These are phyloP conservation scores for Parnassius orleans DNA, from an alignment of 2,888 invertebrate genomes.

Conservation along the genomic window DNA sequence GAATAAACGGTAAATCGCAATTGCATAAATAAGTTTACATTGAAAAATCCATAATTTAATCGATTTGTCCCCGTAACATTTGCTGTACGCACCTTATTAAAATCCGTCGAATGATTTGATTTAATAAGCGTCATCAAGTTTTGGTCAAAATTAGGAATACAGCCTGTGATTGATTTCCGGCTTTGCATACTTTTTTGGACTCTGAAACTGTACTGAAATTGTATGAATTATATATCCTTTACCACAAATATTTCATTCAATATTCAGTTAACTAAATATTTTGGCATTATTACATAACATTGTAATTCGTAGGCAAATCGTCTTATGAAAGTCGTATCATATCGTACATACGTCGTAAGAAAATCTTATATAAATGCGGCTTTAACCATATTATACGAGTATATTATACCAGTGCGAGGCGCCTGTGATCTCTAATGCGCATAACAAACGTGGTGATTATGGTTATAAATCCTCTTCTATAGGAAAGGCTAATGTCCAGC, in stretches of 20 bases:
- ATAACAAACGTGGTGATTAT: too few species aligned
- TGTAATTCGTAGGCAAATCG: background rate
- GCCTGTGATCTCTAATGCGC: too few species aligned
- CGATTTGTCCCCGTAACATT: constrained; percentile 1
- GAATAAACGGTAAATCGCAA: constrained; percentile 51
- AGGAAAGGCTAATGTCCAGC: too few species aligned
- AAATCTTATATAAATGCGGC: too few species aligned
- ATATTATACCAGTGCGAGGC: too few species aligned
- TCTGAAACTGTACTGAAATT: too few species aligned
- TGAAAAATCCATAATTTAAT: constrained; percentile 26
- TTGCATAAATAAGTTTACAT: constrained; percentile 51
- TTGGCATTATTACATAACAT: background rate
- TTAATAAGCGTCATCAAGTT: constrained; percentile 8
- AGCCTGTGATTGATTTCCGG: constrained; percentile 7
- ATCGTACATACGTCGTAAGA: background rate
- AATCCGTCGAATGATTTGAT: background rate
- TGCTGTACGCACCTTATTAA: background rate
- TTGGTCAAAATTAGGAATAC: constrained; percentile 6
- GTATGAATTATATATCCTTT: too few species aligned
- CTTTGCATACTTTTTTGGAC: too few species aligned
- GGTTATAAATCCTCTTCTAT: too few species aligned
- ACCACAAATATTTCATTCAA: too few species aligned
- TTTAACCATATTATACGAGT: too few species aligned
- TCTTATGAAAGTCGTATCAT: background rate
- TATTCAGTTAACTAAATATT: too few species aligned